Percentiles rank a stretch among this genome's conserved stretches.
phyloP scores from a whole-genome alignment of 2,888 invertebrate genomes.

The Agrilus biguttatus region DNA sequence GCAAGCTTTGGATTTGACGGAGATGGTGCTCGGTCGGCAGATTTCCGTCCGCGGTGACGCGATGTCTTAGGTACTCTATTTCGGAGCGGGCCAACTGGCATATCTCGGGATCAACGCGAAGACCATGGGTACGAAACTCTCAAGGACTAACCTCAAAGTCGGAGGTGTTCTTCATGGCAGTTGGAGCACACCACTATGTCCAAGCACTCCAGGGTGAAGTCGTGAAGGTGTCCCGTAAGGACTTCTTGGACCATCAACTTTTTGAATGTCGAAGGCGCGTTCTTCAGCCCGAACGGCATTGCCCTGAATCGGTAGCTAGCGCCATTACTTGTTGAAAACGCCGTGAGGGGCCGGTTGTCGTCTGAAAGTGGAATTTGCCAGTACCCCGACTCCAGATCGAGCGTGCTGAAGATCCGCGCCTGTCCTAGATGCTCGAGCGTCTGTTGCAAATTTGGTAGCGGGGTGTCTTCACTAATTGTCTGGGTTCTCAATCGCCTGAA shows the following conservation, averaged over 20 bases:
- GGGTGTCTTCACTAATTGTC: slow-evolving; percentile 6
- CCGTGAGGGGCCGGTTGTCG: slow-evolving; percentile 11
- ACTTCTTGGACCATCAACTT: slow-evolving; percentile 13
- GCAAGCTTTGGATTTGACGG: neutral
- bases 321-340: slow-evolving; percentile 15
- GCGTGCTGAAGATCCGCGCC: slow-evolving; percentile 15
- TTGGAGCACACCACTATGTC: slow-evolving; percentile 2
- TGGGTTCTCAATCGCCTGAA: slow-evolving; percentile 9
- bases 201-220: slow-evolving; percentile 7
- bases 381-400: slow-evolving; percentile 18
- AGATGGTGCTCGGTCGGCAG: neutral
- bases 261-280: slow-evolving; percentile 17
- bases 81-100: neutral
- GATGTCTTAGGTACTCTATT: neutral
- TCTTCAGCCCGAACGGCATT: slow-evolving; percentile 17
- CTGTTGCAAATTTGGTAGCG: slow-evolving; percentile 13
- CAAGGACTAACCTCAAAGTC: neutral
- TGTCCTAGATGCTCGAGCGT: slow-evolving; percentile 12
- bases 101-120: neutral
- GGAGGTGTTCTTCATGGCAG: neutral
- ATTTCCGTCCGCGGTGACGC: neutral
- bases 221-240: slow-evolving; percentile 2
- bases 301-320: slow-evolving; percentile 17
- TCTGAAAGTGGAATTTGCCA: slow-evolving; percentile 18
- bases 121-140: neutral